Conservation (phyloP, 2,888 invertebrate genomes). For the Nephrocerus scutellatus region DNA sequence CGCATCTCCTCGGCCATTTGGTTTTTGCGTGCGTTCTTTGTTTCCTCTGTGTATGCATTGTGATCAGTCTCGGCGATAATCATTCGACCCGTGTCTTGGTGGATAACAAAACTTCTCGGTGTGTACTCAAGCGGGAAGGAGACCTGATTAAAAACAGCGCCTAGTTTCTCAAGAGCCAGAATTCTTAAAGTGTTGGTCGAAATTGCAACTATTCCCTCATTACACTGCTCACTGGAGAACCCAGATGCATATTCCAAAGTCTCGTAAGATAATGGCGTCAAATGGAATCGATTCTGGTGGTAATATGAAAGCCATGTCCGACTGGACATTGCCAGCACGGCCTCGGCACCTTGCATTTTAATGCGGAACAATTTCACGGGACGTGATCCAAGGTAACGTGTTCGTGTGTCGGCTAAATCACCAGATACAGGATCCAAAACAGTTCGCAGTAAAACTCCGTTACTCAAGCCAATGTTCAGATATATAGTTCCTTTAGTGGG, state of each 20-base stretch:
- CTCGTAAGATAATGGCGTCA: conserved; percentile 94
- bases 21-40: conserved; percentile 79
- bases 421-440: conserved; percentile 94
- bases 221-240: conserved; percentile 94
- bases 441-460: conserved; percentile 88
- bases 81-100: conserved; percentile 82
- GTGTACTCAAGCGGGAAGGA: conserved; percentile 91
- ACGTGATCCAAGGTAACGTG: conserved; percentile 90
- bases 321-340: conserved; percentile 95
- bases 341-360: conserved; percentile 90
- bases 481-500: conserved; percentile 68
- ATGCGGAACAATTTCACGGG: conserved; percentile 96
- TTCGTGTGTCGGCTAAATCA: conserved; percentile 93
- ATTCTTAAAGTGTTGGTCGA: conserved; percentile 95
- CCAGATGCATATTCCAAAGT: conserved; percentile 96
- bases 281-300: conserved; percentile 92
- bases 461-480: conserved; percentile 94
- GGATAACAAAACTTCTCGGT: conserved; percentile 89
- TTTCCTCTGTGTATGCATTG: conserved; percentile 95
- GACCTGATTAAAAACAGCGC: conserved; percentile 96
- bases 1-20: conserved; percentile 99
- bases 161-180: conserved; percentile 94
- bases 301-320: conserved; percentile 98
- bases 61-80: conserved; percentile 95
- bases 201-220: conserved; percentile 98